These are phyloP conservation scores for Drosophila sulfurigaster DNA, from an alignment of 1,140 invertebrate species.

Conservation along the genomic window DNA sequence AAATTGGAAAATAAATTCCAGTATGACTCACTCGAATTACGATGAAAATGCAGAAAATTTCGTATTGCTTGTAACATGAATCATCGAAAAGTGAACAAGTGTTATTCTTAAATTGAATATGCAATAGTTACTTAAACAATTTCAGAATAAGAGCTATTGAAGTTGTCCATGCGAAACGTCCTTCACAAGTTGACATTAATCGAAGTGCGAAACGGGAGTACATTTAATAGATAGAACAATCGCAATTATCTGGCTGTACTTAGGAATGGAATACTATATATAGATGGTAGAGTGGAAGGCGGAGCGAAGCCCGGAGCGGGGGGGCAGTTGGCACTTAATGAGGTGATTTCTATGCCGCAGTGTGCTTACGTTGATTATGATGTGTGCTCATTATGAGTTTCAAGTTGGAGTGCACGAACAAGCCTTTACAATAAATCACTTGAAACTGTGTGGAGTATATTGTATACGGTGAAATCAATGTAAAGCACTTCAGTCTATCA, in stretches of 20 bases:
- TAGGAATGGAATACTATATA: background rate
- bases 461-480: constrained; percentile 70
- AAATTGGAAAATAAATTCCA: background rate
- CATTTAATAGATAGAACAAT: constrained; percentile 10
- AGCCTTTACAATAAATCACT: constrained; percentile 83
- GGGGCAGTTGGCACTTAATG: constrained; percentile 21
- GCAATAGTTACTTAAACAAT: background rate
- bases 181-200: constrained; percentile 8
- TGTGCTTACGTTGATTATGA: constrained; percentile 41
- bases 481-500: constrained; percentile 82
- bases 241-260: constrained; percentile 15
- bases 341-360: constrained; percentile 47
- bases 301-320: background rate
- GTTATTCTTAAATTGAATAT: background rate
- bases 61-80: no score
- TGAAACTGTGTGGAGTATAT: constrained; percentile 67
- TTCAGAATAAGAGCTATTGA: background rate
- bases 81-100: no score
- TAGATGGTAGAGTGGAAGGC: background rate
- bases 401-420: constrained; percentile 72
- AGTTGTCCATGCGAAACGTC: background rate
- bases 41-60: background rate
- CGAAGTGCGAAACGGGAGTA: background rate
- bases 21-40: background rate
- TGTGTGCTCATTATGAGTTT: constrained; percentile 75